These are phyloP conservation scores for Prosapia bicincta DNA, from an alignment of 2,888 invertebrate genomes.

Conservation along the genomic window DNA sequence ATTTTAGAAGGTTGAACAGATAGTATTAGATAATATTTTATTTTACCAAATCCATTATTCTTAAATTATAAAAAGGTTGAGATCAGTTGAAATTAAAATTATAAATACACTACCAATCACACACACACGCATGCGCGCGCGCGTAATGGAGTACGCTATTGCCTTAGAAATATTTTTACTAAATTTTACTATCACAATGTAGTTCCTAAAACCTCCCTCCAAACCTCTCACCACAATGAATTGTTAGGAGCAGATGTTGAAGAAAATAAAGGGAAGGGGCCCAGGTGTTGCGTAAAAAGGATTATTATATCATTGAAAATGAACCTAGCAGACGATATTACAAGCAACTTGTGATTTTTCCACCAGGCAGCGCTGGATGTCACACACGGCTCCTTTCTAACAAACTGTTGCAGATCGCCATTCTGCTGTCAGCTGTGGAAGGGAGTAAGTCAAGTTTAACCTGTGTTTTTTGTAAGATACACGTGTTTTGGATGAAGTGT, in stretches of 20 bases:
- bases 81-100: too few relatives aligned
- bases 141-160: too few relatives aligned
- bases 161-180: neutral
- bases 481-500: neutral
- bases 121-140: too few relatives aligned
- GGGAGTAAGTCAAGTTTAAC: neutral
- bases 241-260: neutral
- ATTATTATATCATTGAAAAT: constrained; percentile 6
- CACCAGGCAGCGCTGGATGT: neutral
- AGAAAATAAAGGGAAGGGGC: constrained; percentile 2
- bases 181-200: neutral
- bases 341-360: neutral
- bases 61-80: too few relatives aligned
- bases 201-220: neutral
- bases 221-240: neutral
- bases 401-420: neutral
- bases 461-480: neutral
- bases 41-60: too few relatives aligned
- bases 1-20: too few relatives aligned
- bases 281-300: constrained; percentile 22
- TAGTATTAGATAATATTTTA: too few relatives aligned
- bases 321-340: neutral
- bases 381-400: neutral
- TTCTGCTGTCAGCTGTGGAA: neutral
- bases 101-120: too few relatives aligned